Evolutionary conservation across 2,113 vertebrate species (phyloP).

Genomic region (Pangasianodon gigas): DNA sequence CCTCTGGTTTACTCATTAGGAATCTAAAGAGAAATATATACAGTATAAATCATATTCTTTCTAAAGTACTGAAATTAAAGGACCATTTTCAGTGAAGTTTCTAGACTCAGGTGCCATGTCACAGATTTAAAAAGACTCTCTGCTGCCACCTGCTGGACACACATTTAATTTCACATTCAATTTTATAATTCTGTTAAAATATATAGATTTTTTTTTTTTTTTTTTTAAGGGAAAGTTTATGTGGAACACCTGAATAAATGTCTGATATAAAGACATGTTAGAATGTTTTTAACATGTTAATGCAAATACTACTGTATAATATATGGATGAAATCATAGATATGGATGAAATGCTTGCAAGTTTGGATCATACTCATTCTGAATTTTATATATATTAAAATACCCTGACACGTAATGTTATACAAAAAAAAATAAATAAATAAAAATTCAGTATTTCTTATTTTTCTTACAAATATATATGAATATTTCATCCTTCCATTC

Average conservation of each 20-base stretch:
- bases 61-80: background rate
- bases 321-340: background rate
- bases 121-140: background rate
- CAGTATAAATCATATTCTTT: background rate
- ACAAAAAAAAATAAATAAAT: no score
- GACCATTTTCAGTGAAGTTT: background rate
- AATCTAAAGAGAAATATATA: background rate
- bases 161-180: background rate
- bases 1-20: background rate
- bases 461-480: no score
- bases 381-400: background rate
- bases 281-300: no score
- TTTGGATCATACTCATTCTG: background rate
- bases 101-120: background rate
- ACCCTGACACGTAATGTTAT: background rate
- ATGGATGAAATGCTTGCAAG: background rate
- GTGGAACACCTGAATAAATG: no score
- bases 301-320: background rate
- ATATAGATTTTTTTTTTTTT: background rate
- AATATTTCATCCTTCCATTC: no score
- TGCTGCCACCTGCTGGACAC: constrained; percentile 28
- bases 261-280: no score
- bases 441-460: no score
- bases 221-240: no score
- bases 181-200: background rate